Evolutionary conservation across 2,888 invertebrate genomes (phyloP), one percentile per base, ranked within the genome.

Genomic region (Leptinotarsa rubiginosa): DNA sequence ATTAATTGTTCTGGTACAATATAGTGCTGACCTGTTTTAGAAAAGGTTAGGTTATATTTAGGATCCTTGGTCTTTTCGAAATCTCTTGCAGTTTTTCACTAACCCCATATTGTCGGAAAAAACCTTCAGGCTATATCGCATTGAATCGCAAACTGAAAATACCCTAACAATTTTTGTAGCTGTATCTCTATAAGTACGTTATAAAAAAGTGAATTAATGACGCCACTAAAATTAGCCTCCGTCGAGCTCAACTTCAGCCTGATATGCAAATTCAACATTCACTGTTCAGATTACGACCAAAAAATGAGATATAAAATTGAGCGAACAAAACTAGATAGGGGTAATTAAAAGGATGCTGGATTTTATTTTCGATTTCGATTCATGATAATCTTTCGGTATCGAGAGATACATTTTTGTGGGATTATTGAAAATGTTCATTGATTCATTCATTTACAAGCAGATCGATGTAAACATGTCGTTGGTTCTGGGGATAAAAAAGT

Each of bases 231-330:
- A 67, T 67, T 49, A 22, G 50, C 13, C 25, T n/a, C 50, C 50
- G 50, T 25, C 67, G 31, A 67, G 47, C 15, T 31, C 13, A 50
- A 52, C 31, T 31, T n/a, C n/a, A 25, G 10, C n/a, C 50, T 52
- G 70, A 67, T 70, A 74, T 74, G 74, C 70, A 74, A 74, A 74
- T 74, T 74, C 56, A 62, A 70, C 52, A 71, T 47, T 25, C 65
- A 10, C 67, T 50, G 25, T 50, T 67, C 18, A 47, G 67, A 18
- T 50, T 47, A 68, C 70, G 70, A 65, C 73, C 70, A 47, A 64
- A 75, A 73, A 75, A 73, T 75, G 72, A 66, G 64, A 73, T 70
- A 75, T 66, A 70, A 73, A 75, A 73, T 73, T 71, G 50, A 67
- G 50, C 56, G 69, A 54, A 69, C 76, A 66, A 71, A 71, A 70